Percentiles rank a stretch among this genome's conserved stretches.
Conservation (phyloP, 2,797 vertebrate species). For the Ptychobarbus kaznakovi region DNA sequence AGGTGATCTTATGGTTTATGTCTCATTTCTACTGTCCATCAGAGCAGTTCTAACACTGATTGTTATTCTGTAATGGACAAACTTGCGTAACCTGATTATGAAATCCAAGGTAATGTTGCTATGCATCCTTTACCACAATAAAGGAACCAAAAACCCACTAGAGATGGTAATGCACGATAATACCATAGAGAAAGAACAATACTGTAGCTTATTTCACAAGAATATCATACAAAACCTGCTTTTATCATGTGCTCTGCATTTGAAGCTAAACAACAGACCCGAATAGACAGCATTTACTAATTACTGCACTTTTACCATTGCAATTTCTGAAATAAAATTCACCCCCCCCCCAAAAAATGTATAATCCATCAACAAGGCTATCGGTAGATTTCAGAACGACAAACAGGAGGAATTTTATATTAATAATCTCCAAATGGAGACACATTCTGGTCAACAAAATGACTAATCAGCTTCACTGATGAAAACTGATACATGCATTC, state of each 20-base stretch:
- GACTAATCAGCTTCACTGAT: not conserved
- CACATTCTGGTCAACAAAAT: not conserved
- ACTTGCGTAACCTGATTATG: conserved; percentile 72
- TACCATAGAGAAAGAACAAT: not conserved
- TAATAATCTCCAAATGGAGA: not conserved
- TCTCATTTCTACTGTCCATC: conserved; percentile 32
- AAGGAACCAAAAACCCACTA: not conserved
- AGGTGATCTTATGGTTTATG: conserved; percentile 1
- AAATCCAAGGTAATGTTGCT: conserved; percentile 2
- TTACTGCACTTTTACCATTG: not conserved
- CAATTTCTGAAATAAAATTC: not conserved
- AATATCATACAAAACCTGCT: not conserved
- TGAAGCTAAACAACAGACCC: not conserved
- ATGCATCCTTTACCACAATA: not conserved
- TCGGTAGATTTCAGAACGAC: not conserved
- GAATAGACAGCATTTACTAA: not conserved
- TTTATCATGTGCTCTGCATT: not conserved
- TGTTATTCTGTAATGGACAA: conserved; percentile 62
- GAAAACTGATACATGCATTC: not conserved
- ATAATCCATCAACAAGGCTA: not conserved
- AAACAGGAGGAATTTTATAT: not conserved
- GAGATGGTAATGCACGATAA: not conserved
- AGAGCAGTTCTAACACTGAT: conserved; percentile 61
- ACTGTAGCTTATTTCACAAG: not conserved
- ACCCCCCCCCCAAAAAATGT: not conserved